These are phyloP conservation scores for Neotragus moschatus DNA, from an alignment of 2,113 vertebrate genomes.

Conservation along the genomic window DNA sequence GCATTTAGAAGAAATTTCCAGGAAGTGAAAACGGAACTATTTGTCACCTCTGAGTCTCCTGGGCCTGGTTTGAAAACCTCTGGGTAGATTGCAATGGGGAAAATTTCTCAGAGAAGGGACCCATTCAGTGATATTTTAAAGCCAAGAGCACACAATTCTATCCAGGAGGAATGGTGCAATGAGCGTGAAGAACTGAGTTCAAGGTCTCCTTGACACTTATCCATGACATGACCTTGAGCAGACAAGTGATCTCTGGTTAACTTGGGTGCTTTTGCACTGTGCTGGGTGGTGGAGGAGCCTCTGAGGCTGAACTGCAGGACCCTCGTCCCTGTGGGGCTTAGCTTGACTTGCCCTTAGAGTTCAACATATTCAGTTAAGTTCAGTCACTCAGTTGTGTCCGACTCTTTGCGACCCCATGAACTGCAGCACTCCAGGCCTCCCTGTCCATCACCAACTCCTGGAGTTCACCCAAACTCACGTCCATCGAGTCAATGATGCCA, in stretches of 20 bases:
- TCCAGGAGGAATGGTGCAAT: neutral
- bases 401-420: no score
- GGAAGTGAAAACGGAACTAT: conserved; percentile 42
- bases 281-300: neutral
- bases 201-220: neutral
- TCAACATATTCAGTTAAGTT: no score
- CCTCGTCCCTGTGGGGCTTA: neutral
- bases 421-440: no score
- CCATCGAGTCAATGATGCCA: no score
- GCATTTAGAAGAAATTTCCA: conserved; percentile 39
- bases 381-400: no score
- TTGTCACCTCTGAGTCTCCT: conserved; percentile 47
- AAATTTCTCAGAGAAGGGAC: neutral
- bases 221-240: neutral
- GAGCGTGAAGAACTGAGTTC: neutral
- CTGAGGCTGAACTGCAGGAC: neutral
- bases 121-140: neutral
- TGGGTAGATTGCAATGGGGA: neutral
- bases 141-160: neutral
- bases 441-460: no score
- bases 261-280: neutral
- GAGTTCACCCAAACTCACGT: no score
- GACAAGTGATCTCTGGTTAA: neutral
- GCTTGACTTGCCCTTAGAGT: neutral
- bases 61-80: conserved; percentile 6